phyloP scores from a whole-genome alignment of 2,113 vertebrate species.

The Phyllostomus hastatus region DNA sequence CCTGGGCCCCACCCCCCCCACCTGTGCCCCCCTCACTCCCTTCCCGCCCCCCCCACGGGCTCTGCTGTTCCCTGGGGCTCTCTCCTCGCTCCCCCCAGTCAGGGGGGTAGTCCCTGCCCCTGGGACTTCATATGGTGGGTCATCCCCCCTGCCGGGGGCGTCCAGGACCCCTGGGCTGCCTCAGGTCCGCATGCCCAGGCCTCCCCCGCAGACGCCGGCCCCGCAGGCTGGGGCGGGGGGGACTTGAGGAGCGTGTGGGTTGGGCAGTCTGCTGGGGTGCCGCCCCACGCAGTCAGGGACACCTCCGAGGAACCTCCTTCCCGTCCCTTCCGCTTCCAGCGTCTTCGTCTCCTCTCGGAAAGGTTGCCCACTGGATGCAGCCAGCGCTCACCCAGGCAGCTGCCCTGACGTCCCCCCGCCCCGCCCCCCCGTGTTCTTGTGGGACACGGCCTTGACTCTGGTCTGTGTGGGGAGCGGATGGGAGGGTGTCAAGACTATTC shows the following conservation, averaged over 20 bases:
- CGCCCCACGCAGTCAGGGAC: neutral
- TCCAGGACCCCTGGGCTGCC: too few species aligned
- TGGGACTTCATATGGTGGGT: too few species aligned
- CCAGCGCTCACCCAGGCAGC: neutral
- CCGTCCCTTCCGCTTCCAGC: neutral
- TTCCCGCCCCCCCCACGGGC: neutral
- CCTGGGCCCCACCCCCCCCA: too few species aligned
- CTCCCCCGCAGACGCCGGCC: too few species aligned
- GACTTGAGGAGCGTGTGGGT: too few species aligned
- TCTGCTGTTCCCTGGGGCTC: neutral
- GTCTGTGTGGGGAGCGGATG: accelerated
- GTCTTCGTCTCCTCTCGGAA: neutral
- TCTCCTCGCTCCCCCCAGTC: neutral
- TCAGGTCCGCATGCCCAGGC: too few species aligned
- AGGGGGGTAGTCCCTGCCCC: too few species aligned
- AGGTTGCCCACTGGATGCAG: neutral
- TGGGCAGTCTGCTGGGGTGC: too few species aligned
- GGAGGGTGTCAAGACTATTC: too few species aligned
- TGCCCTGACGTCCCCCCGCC: neutral
- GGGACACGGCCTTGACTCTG: too few species aligned
- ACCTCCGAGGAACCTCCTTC: neutral
- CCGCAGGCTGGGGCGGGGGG: too few species aligned
- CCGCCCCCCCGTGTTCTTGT: neutral
- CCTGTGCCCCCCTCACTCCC: neutral
- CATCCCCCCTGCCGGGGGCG: too few species aligned